Evolutionary conservation across 2,113 vertebrate genomes (phyloP).

Genomic region (Microcebus murinus): DNA sequence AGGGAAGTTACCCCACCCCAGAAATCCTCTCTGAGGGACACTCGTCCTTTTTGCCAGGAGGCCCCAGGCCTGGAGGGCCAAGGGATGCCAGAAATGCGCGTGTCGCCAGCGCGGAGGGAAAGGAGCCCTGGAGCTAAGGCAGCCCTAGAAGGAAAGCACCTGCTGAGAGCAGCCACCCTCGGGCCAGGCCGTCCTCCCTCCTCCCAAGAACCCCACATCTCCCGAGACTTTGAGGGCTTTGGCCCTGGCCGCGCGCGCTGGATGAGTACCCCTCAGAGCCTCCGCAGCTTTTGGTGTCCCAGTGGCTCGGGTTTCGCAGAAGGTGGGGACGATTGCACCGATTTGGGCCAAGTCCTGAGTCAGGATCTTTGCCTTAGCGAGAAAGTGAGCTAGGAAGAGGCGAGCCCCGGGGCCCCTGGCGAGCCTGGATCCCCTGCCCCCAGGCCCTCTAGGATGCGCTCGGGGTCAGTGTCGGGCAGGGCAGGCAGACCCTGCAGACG

Average conservation of each 20-base stretch:
- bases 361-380: background rate
- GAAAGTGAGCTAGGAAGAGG: background rate
- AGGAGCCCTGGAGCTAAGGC: background rate
- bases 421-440: background rate
- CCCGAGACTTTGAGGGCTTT: background rate
- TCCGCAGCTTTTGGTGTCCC: background rate
- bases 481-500: accelerated
- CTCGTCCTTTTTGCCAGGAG: background rate
- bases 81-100: accelerated
- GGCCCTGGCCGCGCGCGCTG: accelerated
- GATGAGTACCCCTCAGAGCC: too few relatives aligned
- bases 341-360: background rate
- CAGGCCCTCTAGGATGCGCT: background rate
- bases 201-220: background rate
- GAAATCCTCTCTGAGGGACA: background rate
- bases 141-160: background rate
- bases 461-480: background rate
- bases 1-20: background rate
- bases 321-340: too few relatives aligned
- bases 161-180: accelerated
- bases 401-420: background rate
- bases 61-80: accelerated
- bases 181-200: accelerated
- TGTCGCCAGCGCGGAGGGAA: too few relatives aligned
- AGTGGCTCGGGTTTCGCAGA: accelerated